phyloP scores from a whole-genome alignment of 2,888 invertebrate genomes.

The Emmelina monodactyla region DNA sequence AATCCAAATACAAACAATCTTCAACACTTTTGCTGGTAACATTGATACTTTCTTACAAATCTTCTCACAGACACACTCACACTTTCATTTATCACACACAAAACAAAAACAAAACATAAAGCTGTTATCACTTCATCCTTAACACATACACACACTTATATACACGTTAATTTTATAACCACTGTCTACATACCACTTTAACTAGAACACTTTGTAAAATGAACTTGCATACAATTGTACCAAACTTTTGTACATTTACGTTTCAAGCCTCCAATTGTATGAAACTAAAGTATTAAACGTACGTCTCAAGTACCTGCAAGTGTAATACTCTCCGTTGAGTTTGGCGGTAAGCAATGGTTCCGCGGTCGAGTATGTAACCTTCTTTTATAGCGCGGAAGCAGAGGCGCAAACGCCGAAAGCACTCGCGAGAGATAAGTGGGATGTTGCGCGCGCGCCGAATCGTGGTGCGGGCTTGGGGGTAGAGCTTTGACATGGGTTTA shows the following conservation, averaged over 20 bases:
- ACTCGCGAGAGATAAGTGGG: slow-evolving; percentile 22
- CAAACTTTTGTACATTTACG: too few species aligned
- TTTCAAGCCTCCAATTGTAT: too few species aligned
- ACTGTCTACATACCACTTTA: neutral
- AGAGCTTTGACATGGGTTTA: too few species aligned
- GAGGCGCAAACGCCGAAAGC: slow-evolving; percentile 45
- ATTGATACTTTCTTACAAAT: too few species aligned
- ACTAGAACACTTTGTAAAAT: neutral
- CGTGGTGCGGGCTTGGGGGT: slow-evolving; percentile 37
- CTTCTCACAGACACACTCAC: too few species aligned
- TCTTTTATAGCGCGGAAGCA: slow-evolving; percentile 65
- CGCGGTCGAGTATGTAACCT: slow-evolving; percentile 41
- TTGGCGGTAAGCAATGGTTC: slow-evolving; percentile 45
- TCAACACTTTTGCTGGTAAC: too few species aligned
- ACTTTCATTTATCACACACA: too few species aligned
- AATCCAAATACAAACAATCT: too few species aligned
- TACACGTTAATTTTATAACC: neutral
- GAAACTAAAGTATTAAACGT: neutral
- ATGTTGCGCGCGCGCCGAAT: slow-evolving; percentile 25
- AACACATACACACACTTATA: too few species aligned
- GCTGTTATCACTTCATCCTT: too few species aligned
- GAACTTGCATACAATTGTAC: neutral
- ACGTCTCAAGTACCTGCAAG: neutral
- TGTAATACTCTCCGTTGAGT: slow-evolving; percentile 24
- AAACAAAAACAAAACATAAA: too few species aligned